These are phyloP conservation scores for Cosmia pyralina DNA, from an alignment of 2,888 invertebrate genomes.

Conservation along the genomic window DNA sequence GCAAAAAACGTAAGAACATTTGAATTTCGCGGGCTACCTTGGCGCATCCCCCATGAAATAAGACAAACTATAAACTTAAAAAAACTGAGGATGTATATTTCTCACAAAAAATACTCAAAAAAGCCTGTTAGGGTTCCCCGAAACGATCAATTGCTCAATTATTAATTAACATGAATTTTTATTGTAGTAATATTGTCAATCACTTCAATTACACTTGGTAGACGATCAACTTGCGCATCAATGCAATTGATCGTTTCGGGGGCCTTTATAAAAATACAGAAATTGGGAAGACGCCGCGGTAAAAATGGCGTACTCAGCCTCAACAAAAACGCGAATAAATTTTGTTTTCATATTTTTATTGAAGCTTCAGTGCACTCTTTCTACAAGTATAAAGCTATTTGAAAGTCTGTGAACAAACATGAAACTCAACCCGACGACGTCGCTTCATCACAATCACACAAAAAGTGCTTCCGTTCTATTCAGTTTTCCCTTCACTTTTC, in stretches of 20 bases:
- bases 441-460: background rate
- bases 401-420: background rate
- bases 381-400: background rate
- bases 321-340: background rate
- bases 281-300: background rate
- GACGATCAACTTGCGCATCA: no score
- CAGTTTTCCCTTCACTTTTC: conserved; percentile 12
- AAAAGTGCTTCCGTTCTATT: background rate
- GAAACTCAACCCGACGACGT: background rate
- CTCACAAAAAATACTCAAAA: background rate
- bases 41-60: no score
- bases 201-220: no score
- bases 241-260: no score
- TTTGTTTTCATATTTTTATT: background rate
- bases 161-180: no score
- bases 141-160: no score
- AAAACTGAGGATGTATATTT: no score
- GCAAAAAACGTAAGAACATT: no score
- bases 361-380: background rate
- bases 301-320: background rate
- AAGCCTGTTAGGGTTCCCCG: no score
- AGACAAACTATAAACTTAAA: no score
- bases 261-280: background rate
- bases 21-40: no score
- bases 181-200: no score